Evolutionary conservation across 2,888 invertebrate species (phyloP).

Genomic region (Orchestes rusci): DNA sequence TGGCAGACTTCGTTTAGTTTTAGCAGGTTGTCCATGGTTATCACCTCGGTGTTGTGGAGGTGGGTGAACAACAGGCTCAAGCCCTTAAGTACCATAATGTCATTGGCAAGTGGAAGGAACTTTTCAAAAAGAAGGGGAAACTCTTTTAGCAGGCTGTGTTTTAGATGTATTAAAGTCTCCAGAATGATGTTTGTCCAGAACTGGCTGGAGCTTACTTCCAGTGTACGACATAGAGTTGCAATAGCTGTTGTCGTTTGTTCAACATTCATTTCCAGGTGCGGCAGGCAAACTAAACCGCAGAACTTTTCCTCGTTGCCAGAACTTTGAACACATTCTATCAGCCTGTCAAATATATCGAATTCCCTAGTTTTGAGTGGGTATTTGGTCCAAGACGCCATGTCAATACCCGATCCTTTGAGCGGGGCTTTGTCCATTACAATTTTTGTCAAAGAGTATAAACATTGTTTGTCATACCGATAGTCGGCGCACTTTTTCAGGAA

Average conservation of each 20-base stretch:
- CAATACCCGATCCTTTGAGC: conserved; percentile 52
- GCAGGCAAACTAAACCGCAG: conserved; percentile 50
- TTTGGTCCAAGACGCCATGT: conserved; percentile 56
- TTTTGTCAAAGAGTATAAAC: conserved; percentile 56
- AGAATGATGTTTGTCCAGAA: conserved; percentile 53
- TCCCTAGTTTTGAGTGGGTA: conserved; percentile 55
- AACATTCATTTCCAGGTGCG: conserved; percentile 44
- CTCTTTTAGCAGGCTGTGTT: conserved; percentile 45
- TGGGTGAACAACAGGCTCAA: conserved; percentile 51
- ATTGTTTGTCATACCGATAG: conserved; percentile 48
- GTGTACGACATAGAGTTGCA: neutral
- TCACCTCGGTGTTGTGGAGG: conserved; percentile 43
- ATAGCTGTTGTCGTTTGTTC: conserved; percentile 4
- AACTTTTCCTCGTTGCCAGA: conserved; percentile 41
- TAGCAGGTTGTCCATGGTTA: conserved; percentile 44
- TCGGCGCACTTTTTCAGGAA: conserved; percentile 55
- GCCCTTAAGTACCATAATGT: conserved; percentile 47
- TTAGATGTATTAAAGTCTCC: conserved; percentile 54
- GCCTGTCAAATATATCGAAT: conserved; percentile 43
- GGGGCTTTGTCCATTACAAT: conserved; percentile 62
- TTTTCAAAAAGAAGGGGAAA: too few relatives aligned
- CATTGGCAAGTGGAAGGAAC: conserved; percentile 46
- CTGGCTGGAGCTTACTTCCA: conserved; percentile 28
- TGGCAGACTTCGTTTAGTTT: conserved; percentile 51
- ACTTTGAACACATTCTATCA: conserved; percentile 37